Evolutionary conservation across 2,888 invertebrate genomes (phyloP).

Genomic region (Mesoligia furuncula): DNA sequence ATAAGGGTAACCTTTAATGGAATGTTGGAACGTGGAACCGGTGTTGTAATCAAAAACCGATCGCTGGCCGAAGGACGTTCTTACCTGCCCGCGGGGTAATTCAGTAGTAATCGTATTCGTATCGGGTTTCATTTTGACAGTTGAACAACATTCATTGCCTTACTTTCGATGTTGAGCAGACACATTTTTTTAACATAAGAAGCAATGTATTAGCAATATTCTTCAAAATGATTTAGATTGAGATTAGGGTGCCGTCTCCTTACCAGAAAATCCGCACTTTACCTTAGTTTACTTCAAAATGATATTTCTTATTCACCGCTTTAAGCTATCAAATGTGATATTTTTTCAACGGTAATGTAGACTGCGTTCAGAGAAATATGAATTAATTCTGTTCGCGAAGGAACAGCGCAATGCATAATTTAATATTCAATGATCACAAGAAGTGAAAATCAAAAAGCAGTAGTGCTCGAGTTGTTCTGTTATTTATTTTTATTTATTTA

Average conservation of each 20-base stretch:
- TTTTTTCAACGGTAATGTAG: slow-evolving; percentile 37
- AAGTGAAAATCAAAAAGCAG: slow-evolving; percentile 45
- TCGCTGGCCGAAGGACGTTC: slow-evolving; percentile 64
- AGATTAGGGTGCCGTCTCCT: slow-evolving; percentile 20
- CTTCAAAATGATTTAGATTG: too few species aligned
- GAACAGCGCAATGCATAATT: slow-evolving; percentile 52
- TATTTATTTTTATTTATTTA: slow-evolving; percentile 23
- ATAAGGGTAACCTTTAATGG: slow-evolving; percentile 68
- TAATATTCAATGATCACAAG: slow-evolving; percentile 54
- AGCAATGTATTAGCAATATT: too few species aligned
- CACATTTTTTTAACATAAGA: too few species aligned
- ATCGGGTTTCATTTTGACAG: too few species aligned
- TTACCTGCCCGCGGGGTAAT: slow-evolving; percentile 53
- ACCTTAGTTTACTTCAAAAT: slow-evolving; percentile 19
- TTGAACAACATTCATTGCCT: too few species aligned
- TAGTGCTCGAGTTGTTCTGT: slow-evolving; percentile 20
- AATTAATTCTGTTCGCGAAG: slow-evolving; percentile 49
- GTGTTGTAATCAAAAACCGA: slow-evolving; percentile 77
- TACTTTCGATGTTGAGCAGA: too few species aligned
- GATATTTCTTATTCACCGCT: slow-evolving; percentile 26
- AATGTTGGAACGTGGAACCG: slow-evolving; percentile 50
- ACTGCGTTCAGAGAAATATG: slow-evolving; percentile 30
- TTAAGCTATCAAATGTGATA: slow-evolving; percentile 40
- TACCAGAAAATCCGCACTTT: slow-evolving; percentile 38
- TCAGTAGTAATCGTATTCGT: too few species aligned